These are phyloP conservation scores for Anguilla anguilla DNA, from an alignment of 2,797 vertebrate genomes.

Conservation along the genomic window DNA sequence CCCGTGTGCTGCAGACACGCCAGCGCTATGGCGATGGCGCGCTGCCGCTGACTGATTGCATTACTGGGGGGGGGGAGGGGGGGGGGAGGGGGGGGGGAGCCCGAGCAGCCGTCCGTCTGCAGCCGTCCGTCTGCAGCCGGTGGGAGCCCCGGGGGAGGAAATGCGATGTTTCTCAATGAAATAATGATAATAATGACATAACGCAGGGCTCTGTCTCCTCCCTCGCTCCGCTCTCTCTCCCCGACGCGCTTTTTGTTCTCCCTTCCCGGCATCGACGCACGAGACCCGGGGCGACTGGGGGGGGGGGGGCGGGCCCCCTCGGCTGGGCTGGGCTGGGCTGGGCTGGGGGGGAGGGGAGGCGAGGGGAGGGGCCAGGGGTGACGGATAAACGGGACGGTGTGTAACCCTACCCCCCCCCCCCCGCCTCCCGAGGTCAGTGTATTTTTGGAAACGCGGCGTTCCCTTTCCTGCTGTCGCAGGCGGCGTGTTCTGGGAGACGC, in stretches of 20 bases:
- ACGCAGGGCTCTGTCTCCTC: neutral
- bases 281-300: neutral
- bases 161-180: constrained; percentile 45
- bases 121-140: constrained; percentile 21
- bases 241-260: neutral
- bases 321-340: neutral
- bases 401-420: neutral
- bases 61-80: constrained; percentile 28
- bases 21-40: neutral
- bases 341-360: neutral
- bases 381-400: neutral
- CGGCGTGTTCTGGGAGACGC: neutral
- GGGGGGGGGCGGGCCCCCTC: neutral
- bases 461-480: neutral
- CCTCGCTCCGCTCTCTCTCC: neutral
- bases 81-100: constrained; percentile 21
- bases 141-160: constrained; percentile 33
- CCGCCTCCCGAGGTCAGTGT: neutral
- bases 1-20: constrained; percentile 2
- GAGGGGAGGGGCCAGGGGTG: neutral
- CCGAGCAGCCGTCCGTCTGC: constrained; percentile 28
- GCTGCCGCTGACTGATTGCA: constrained; percentile 37
- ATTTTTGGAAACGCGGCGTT: neutral
- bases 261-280: neutral
- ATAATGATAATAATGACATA: constrained; percentile 39